Conservation (phyloP, 2,888 invertebrate genomes). For the Agrilus biguttatus region DNA sequence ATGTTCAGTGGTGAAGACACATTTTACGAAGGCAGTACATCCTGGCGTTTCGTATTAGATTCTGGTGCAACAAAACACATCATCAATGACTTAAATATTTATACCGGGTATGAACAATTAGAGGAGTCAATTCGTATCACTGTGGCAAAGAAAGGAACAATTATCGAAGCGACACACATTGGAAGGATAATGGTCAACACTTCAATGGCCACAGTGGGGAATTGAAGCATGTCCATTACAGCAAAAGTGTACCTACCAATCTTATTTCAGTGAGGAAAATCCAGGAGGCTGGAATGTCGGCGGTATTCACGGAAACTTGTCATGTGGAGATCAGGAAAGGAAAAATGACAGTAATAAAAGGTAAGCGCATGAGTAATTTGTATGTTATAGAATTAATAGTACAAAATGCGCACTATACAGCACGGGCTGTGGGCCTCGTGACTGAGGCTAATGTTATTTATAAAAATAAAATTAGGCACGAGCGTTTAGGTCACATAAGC, state of each 20-base stretch:
- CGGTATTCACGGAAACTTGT: not conserved
- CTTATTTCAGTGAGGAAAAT: conserved; percentile 16
- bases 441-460: conserved; percentile 4
- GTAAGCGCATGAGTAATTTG: not conserved
- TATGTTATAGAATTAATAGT: conserved; percentile 3
- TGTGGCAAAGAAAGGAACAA: not conserved
- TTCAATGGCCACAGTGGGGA: conserved; percentile 4
- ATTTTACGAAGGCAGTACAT: too few relatives aligned
- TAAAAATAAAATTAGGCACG: conserved; percentile 8
- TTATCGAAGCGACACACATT: not conserved
- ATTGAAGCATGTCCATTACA: conserved; percentile 13
- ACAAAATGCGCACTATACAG: conserved; percentile 1
- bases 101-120: not conserved
- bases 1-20: too few relatives aligned
- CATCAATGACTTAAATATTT: not conserved
- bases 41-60: not conserved
- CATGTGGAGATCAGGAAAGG: conserved; percentile 1
- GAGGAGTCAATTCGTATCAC: not conserved
- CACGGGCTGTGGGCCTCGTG: conserved; percentile 4
- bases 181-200: not conserved
- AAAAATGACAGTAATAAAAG: not conserved
- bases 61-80: not conserved
- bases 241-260: conserved; percentile 18
- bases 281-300: conserved; percentile 7
- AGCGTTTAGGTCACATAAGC: conserved; percentile 1